A percentile compares a stretch with the other conserved stretches of the same genome.
Evolutionary conservation across 2,797 vertebrate species (phyloP).

Genomic region (Botia kubotai): DNA sequence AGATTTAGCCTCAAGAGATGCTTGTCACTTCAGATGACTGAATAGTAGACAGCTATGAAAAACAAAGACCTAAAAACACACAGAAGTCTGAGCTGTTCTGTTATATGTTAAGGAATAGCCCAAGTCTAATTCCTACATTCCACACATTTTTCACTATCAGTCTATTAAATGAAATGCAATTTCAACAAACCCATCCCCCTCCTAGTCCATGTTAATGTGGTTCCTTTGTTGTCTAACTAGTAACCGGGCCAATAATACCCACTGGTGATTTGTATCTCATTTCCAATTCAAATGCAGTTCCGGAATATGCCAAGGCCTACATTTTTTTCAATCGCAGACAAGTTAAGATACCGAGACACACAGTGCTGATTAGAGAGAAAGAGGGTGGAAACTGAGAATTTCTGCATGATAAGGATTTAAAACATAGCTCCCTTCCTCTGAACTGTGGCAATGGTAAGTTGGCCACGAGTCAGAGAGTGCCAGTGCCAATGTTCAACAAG

Average conservation of each 20-base stretch:
- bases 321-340: slow-evolving; percentile 67
- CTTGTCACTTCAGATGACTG: slow-evolving; percentile 19
- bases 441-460: background rate
- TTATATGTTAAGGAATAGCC: slow-evolving; percentile 11
- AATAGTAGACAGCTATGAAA: slow-evolving; percentile 13
- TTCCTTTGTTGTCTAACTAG: slow-evolving; percentile 83
- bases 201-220: slow-evolving; percentile 78
- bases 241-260: slow-evolving; percentile 81
- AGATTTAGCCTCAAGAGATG: slow-evolving; percentile 28
- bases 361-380: slow-evolving; percentile 69
- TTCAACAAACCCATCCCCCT: slow-evolving; percentile 33
- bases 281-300: slow-evolving; percentile 80
- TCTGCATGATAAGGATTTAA: slow-evolving; percentile 30
- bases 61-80: slow-evolving; percentile 4
- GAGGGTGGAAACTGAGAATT: slow-evolving; percentile 48
- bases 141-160: slow-evolving; percentile 45
- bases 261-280: slow-evolving; percentile 82
- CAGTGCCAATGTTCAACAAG: slow-evolving; percentile 3
- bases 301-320: slow-evolving; percentile 70
- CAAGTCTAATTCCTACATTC: slow-evolving; percentile 42
- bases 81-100: background rate
- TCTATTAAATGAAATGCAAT: slow-evolving; percentile 35
- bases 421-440: slow-evolving; percentile 22
- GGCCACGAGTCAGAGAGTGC: slow-evolving; percentile 3
- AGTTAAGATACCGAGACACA: slow-evolving; percentile 72